Conservation (phyloP, 2,113 vertebrate genomes). For the Lontra canadensis region DNA sequence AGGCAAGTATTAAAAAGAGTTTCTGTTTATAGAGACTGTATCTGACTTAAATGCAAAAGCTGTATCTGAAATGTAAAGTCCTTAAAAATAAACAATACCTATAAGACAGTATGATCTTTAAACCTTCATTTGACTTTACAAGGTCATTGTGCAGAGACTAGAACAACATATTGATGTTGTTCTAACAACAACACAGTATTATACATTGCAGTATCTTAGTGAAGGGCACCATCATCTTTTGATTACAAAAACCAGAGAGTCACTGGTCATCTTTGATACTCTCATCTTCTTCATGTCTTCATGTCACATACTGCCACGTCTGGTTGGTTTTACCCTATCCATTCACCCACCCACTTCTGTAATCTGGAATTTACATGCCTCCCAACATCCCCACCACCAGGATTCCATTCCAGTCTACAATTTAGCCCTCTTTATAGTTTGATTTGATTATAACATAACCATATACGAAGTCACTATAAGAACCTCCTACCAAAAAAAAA, state of each 20-base stretch:
- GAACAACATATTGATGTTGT: background rate
- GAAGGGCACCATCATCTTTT: background rate
- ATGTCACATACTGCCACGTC: background rate
- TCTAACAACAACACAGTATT: background rate
- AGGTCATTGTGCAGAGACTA: background rate
- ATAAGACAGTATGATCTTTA: background rate
- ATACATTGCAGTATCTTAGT: no score
- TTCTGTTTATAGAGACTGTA: background rate
- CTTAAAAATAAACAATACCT: background rate
- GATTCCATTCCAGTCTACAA: background rate
- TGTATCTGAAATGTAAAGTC: background rate
- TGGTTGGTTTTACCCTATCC: no score
- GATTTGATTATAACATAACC: background rate
- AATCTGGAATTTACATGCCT: background rate
- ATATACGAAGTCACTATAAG: background rate
- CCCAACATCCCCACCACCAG: background rate
- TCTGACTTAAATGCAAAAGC: background rate
- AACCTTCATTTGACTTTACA: background rate
- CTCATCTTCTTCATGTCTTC: background rate
- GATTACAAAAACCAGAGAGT: background rate
- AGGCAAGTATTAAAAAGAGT: background rate
- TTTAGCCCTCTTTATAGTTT: background rate
- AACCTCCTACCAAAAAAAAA: background rate
- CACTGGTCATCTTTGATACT: background rate
- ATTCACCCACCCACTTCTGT: background rate